Evolutionary conservation across 2,888 invertebrate species (phyloP), one percentile per base, ranked within the genome.

Genomic region (Pinctada fucata): DNA sequence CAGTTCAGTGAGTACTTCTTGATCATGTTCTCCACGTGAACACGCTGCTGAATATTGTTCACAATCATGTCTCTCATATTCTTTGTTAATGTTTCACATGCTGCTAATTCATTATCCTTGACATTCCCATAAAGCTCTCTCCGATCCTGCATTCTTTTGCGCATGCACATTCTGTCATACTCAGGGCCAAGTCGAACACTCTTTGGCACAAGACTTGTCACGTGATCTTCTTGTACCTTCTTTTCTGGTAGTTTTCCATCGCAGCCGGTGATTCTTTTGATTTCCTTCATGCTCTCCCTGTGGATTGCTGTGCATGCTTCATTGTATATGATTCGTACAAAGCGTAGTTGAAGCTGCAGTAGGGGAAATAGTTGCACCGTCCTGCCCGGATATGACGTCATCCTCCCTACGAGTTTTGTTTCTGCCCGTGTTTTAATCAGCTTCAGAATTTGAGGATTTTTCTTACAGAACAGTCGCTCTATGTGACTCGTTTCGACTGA

Each of bases 401-500:
- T 69, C 67, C 89, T 68, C 10, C 82, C 76, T 2, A 78, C 64
- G 5, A 89, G 78, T 72, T 88, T 88, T 2, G 82, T 85, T 75
- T 87, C 85, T 2, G 87, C 84, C 16, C 79, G 76, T 2, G 84
- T 78, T 68, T 83, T 84, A 77, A 90, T 85, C 71, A 84, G 81
- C 2, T 81, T 79, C 8, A 88, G 74, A 1, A 88, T 86, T 10
- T 82, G 75, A 1, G 83, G 78, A 72, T 83, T 81, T 66, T 83
- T 85, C 77, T 83, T 87, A 68, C 74, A 72, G 66, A 87, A 78
- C 3, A 89, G 79, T 47, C 88, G 72, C n/a, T 88, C 88, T 58
- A 88, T 84, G 65, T 84, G 82, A 68, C 85, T 83, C 3, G 49
- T 77, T 52, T 86, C 84, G 10, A 90, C 72, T 5, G 84, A 74